Base-by-base conservation (phyloP, 2,888 invertebrate genomes). In the Pollenia angustigena region DNA sequence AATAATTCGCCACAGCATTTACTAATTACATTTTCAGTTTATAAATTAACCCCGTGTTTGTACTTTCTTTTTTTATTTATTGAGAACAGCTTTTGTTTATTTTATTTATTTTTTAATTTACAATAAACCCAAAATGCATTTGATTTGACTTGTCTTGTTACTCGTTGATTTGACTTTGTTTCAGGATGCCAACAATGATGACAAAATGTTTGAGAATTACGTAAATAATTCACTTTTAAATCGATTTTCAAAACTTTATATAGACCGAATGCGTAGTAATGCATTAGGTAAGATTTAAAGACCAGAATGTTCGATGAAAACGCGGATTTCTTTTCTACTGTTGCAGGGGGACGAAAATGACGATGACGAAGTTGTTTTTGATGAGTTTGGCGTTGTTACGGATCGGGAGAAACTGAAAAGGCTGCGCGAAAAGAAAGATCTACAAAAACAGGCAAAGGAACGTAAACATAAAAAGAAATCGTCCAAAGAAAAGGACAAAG, bases 211-310 rank as follows among this genome's bases (percentile, higher is more conserved):
- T 87, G 89, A 91, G 88, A 90, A 90, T 88, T 90, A 90, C 90
- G 91, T 90, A 90, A 90, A 91, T 91, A 92, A 91, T 92, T 91
- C 90, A 90, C 91, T 93, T 89, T 91, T 93, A 91, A 90, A 90
- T 89, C 90, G 91, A 89, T 93, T 93, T 92, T 91, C 91, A 89
- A 91, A 91, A 88, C 92, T 93, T 90, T 91, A 91, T 91, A 93
- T 95, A 93, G 93, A 94, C 93, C 94, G 92, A 92, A 94, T 94
- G 92, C 94, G 94, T 92, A 92, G 91, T 89, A 91, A 93, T 92
- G 94, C 94, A 90, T 92, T 94, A 93, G 95, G 95, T 95, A 94
- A 93, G 95, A 94, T 89, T 88, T 89, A 84, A 88, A 89, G 87
- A 79, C 80, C 89, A 87, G 91, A 91, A 92, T 89, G 89, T 90